Conservation (phyloP, 2,888 invertebrate genomes). For the Apeira syringaria region DNA sequence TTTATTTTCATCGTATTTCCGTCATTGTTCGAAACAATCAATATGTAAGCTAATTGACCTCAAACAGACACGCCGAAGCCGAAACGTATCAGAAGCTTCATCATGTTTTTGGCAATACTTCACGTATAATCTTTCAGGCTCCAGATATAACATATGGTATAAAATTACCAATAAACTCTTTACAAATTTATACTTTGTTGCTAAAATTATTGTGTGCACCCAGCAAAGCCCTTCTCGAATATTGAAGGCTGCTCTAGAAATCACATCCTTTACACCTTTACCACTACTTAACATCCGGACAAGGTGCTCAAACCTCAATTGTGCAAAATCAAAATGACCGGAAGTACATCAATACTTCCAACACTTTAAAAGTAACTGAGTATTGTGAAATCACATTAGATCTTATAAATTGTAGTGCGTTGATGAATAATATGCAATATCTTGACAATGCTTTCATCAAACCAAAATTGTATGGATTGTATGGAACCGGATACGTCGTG, state of each 20-base stretch:
- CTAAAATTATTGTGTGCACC: no score
- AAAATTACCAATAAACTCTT: no score
- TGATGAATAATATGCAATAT: constrained; percentile 37
- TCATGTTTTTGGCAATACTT: no score
- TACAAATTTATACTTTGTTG: no score
- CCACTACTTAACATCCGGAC: constrained; percentile 43
- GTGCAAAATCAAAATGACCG: constrained; percentile 50
- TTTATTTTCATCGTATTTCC: no score
- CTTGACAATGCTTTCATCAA: constrained; percentile 41
- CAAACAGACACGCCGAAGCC: no score
- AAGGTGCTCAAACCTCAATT: constrained; percentile 40
- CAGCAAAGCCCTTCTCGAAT: neutral
- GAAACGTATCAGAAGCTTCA: no score
- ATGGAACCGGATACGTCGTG: constrained; percentile 70
- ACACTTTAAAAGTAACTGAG: constrained; percentile 9
- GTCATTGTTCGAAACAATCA: no score
- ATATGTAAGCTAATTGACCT: no score
- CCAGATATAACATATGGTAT: no score
- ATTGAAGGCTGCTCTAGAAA: neutral
- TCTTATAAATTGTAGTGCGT: constrained; percentile 27
- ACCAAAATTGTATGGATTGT: constrained; percentile 44
- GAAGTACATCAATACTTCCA: constrained; percentile 36
- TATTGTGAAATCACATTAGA: constrained; percentile 5
- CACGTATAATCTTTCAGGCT: no score
- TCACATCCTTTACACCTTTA: constrained; percentile 5